Conservation (phyloP, 2,113 vertebrate species). For the Elgaria multicarinata region DNA sequence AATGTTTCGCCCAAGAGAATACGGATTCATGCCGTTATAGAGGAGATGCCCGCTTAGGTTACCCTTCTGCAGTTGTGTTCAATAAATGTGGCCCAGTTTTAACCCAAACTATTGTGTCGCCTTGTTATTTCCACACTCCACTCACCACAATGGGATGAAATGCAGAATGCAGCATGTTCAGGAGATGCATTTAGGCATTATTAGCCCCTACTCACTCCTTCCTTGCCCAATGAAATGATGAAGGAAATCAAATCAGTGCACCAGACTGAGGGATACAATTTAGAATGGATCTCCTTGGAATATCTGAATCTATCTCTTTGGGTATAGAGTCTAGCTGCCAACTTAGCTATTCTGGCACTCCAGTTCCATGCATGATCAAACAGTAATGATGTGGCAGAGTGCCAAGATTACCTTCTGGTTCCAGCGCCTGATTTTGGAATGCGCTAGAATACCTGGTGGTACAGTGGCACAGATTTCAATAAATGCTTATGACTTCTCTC, state of each 20-base stretch:
- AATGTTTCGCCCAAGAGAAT: no score
- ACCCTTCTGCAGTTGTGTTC: no score
- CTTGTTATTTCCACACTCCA: no score
- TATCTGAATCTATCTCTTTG: not conserved
- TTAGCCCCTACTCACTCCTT: not conserved
- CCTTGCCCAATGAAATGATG: not conserved
- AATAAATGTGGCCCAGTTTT: no score
- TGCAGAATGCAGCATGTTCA: not conserved
- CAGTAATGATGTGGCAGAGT: not conserved
- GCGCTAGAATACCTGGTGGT: constrained; percentile 35
- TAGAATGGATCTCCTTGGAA: not conserved
- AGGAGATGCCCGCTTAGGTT: no score
- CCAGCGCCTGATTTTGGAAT: constrained; percentile 40
- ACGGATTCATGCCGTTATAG: no score
- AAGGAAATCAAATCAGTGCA: not conserved
- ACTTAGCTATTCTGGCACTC: rapidly evolving
- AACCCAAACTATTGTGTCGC: no score
- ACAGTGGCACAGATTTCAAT: constrained; percentile 29
- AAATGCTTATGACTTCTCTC: not conserved
- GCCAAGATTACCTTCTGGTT: constrained; percentile 23
- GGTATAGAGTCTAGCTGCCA: not conserved
- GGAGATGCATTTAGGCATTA: not conserved
- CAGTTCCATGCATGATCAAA: not conserved
- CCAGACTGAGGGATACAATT: not conserved
- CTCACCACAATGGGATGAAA: not conserved